Conservation (phyloP, 2,797 vertebrate species). For the Capromys pilorides region DNA sequence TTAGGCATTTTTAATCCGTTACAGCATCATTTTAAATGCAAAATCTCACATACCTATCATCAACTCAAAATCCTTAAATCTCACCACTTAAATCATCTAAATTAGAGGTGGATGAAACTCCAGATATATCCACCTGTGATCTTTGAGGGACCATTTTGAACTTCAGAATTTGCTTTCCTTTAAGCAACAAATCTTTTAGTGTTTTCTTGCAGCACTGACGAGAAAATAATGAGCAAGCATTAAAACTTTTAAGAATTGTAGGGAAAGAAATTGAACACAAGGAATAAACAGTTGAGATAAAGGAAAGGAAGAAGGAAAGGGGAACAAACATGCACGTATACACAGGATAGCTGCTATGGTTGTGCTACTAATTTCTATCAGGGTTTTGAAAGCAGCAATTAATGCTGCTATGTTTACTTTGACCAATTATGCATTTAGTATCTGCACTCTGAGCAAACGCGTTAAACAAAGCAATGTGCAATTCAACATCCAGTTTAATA, state of each 20-base stretch:
- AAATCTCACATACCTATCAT: not conserved
- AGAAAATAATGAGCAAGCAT: not conserved
- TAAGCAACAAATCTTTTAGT: not conserved
- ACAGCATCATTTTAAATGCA: not conserved
- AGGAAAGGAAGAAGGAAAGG: too few species aligned
- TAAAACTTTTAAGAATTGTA: not conserved
- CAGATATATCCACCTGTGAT: not conserved
- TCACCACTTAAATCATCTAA: not conserved
- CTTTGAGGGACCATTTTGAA: not conserved
- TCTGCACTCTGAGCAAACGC: too few species aligned
- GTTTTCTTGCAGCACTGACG: not conserved
- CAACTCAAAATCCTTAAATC: constrained; percentile 7
- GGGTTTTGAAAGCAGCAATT: too few species aligned
- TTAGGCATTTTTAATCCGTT: not conserved
- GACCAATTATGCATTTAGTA: too few species aligned
- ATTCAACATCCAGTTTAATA: too few species aligned
- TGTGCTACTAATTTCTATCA: too few species aligned
- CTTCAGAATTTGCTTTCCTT: not conserved
- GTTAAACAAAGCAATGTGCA: too few species aligned
- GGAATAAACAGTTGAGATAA: too few species aligned
- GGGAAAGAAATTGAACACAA: too few species aligned
- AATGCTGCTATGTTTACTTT: too few species aligned
- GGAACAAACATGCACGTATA: too few species aligned
- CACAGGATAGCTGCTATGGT: too few species aligned
- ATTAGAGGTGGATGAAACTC: not conserved